Evolutionary conservation across 2,888 invertebrate species (phyloP).

Genomic region (Psylliodes chrysocephalus): DNA sequence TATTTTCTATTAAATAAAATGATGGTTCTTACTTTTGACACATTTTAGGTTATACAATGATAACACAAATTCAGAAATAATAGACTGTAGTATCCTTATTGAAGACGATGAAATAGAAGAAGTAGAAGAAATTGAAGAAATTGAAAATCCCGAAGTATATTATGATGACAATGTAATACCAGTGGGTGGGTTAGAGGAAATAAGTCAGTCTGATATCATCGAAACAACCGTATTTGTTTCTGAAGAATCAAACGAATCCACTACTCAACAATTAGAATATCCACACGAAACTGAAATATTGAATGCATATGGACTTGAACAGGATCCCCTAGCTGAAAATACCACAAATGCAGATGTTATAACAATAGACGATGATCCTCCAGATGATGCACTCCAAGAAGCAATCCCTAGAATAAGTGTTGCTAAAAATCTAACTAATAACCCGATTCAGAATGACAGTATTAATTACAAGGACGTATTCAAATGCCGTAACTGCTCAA

Average conservation of each 20-base stretch:
- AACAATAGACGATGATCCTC: conserved; percentile 6
- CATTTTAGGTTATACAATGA: neutral
- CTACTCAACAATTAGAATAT: no score
- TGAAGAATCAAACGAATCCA: neutral
- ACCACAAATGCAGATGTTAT: neutral
- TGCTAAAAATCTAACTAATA: neutral
- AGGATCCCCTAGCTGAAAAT: neutral
- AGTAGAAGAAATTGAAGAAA: no score
- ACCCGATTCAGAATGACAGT: no score
- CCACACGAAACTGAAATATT: no score
- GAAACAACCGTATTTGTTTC: no score
- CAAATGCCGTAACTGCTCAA: neutral
- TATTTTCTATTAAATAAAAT: neutral
- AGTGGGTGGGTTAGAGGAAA: no score
- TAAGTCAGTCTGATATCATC: no score
- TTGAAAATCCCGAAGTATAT: neutral
- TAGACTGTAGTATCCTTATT: neutral
- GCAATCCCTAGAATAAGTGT: neutral
- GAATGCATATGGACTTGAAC: neutral
- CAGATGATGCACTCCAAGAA: neutral
- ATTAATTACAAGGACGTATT: neutral
- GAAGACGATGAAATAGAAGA: neutral
- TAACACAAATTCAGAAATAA: neutral
- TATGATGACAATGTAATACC: neutral
- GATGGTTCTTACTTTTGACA: neutral